Base-by-base conservation (phyloP, 2,797 vertebrate genomes). In the Peromyscus eremicus region DNA sequence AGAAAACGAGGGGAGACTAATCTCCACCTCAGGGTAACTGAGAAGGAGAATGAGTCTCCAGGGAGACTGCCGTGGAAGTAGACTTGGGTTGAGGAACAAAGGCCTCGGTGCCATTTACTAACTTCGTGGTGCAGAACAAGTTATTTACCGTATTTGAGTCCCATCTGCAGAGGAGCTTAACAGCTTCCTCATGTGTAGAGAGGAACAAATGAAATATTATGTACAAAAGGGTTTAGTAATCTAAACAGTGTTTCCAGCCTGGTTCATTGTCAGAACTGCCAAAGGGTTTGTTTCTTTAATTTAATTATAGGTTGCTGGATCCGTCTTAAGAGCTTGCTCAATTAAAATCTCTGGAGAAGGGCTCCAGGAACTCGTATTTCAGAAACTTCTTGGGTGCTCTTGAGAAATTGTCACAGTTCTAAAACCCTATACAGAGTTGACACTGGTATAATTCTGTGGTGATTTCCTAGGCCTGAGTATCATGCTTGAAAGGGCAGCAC, bases 111-210 rank as follows among this genome's bases (percentile, higher is more conserved):
- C 77, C 49, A n/a, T 17, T 94, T 92, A 32, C 76, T 40, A 10
- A 93, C n/a, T 57, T 21, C 70, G 68, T 83, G 71, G 46, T 64
- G 25, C 60, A 6, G 43, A 68, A 21, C 73, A 52, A 86, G 60
- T 52, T 77, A 93, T 77, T 85, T 52, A 73, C 84, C 3, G 0
- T 82, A 84, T 76, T 43, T 70, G 34, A 92, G 79, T 82, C 85
- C 82, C 88, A 91, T 94, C 90, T 82, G 88, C 90, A 91, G 88
- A 94, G 88, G 34, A 96, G 21, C 43, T 94, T 95, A 97, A 97
- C 76, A 73, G 91, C 79, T 89, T 97, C 94, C 95, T 95, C 84
- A 55, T 96, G 94, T 86, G 89, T 70, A 80, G 6, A 70, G 55
- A 91, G 68, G 81, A 92, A 95, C 71, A 96, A 91, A 96, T 81